These are phyloP conservation scores for Zaprionus davidi DNA, from an alignment of 1,140 invertebrate species.

Conservation along the genomic window DNA sequence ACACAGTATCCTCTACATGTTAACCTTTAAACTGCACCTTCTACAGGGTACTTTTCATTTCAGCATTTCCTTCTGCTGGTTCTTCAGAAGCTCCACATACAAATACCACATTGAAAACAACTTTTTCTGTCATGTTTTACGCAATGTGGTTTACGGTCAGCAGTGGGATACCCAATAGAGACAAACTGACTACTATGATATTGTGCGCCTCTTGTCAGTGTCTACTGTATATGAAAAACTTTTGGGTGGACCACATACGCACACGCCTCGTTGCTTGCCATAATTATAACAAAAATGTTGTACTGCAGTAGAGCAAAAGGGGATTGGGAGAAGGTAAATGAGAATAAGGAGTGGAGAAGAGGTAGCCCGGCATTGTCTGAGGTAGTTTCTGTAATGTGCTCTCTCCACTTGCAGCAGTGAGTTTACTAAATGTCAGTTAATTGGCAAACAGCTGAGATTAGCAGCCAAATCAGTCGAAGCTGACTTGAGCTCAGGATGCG, in stretches of 20 bases:
- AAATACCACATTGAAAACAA: not conserved
- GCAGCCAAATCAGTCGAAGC: not conserved
- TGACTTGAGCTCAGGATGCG: not conserved
- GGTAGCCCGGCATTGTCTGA: conserved; percentile 3
- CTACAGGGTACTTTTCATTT: no score
- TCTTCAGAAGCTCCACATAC: no score
- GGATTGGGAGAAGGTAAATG: not conserved
- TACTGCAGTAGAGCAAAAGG: not conserved
- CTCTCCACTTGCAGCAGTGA: conserved; percentile 28
- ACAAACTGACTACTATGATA: not conserved
- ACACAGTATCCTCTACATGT: not conserved
- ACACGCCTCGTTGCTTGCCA: conserved; percentile 53
- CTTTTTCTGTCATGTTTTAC: not conserved
- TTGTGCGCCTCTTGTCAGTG: not conserved
- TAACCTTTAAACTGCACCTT: no score
- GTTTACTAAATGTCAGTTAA: conserved; percentile 59
- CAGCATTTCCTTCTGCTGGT: no score
- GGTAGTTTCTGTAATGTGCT: conserved; percentile 27
- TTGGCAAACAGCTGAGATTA: conserved; percentile 34
- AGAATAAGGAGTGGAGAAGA: not conserved
- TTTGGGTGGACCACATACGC: conserved; percentile 41
- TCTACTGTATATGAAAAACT: not conserved
- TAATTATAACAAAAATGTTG: conserved; percentile 56
- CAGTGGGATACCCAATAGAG: not conserved
- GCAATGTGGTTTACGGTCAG: not conserved